Percentiles rank a stretch among this genome's conserved stretches.
Conservation (phyloP, 2,797 vertebrate species). For the Acanthurus lineatus region DNA sequence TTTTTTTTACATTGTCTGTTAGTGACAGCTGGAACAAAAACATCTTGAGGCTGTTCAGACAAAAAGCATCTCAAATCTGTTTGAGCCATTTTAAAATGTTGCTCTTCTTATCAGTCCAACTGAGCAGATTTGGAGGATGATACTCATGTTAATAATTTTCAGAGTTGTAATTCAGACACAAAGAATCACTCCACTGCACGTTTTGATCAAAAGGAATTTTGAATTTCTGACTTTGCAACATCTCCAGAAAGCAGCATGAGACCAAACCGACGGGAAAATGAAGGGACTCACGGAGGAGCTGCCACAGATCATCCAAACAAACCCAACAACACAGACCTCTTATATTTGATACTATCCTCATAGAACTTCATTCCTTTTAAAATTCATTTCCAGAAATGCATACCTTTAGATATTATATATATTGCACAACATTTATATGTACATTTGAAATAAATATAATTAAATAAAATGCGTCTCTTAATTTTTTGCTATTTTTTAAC, state of each 20-base stretch:
- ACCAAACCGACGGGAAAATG: slow-evolving; percentile 40
- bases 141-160: neutral
- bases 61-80: slow-evolving; percentile 6
- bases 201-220: slow-evolving; percentile 8
- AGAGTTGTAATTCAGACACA: slow-evolving; percentile 5
- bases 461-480: slow-evolving; percentile 74
- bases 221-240: slow-evolving; percentile 38
- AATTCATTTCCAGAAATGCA: slow-evolving; percentile 79
- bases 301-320: slow-evolving; percentile 62
- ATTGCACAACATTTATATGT: slow-evolving; percentile 85
- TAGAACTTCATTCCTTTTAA: slow-evolving; percentile 67
- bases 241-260: slow-evolving; percentile 46
- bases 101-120: slow-evolving; percentile 1
- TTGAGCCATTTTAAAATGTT: neutral
- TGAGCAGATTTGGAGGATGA: slow-evolving; percentile 27
- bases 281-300: slow-evolving; percentile 29
- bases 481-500: slow-evolving; percentile 47
- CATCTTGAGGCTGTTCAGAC: neutral
- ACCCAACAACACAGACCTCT: slow-evolving; percentile 68
- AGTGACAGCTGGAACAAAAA: neutral
- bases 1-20: slow-evolving; percentile 1
- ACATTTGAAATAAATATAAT: slow-evolving; percentile 84
- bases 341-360: slow-evolving; percentile 69
- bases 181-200: neutral
- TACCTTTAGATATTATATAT: slow-evolving; percentile 83